phyloP scores from a whole-genome alignment of 2,888 invertebrate genomes.

The Netelia melanura region DNA sequence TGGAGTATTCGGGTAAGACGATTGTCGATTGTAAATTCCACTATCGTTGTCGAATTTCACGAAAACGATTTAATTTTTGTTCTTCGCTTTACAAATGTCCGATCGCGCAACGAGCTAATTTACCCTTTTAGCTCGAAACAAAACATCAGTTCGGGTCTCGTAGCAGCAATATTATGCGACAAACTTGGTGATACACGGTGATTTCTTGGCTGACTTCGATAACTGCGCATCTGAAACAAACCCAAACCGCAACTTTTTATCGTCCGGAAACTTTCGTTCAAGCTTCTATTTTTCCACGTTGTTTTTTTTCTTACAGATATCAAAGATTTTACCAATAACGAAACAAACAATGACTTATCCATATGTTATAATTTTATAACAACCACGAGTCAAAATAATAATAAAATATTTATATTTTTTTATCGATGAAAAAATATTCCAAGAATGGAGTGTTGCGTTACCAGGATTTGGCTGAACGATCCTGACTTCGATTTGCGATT shows the following conservation, averaged over 20 bases:
- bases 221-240: conserved; percentile 75
- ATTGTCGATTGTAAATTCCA: too few relatives aligned
- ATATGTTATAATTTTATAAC: too few relatives aligned
- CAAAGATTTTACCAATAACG: too few relatives aligned
- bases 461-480: conserved; percentile 70
- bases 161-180: conserved; percentile 72
- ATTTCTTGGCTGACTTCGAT: conserved; percentile 71
- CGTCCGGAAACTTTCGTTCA: background rate
- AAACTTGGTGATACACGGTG: conserved; percentile 76
- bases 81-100: background rate
- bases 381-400: too few relatives aligned
- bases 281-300: background rate
- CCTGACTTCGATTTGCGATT: conserved; percentile 64
- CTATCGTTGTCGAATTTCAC: too few relatives aligned
- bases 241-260: background rate
- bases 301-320: too few relatives aligned
- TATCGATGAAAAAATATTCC: too few relatives aligned
- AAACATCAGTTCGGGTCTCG: conserved; percentile 70
- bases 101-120: conserved; percentile 12
- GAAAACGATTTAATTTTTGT: too few relatives aligned
- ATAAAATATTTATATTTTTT: too few relatives aligned
- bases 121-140: conserved; percentile 73
- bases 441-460: background rate
- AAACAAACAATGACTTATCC: too few relatives aligned
- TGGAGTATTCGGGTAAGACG: too few relatives aligned